Percentiles rank a stretch among this genome's conserved stretches.
Evolutionary conservation across 2,113 vertebrate species (phyloP).

Genomic region (Pelecanus crispus): DNA sequence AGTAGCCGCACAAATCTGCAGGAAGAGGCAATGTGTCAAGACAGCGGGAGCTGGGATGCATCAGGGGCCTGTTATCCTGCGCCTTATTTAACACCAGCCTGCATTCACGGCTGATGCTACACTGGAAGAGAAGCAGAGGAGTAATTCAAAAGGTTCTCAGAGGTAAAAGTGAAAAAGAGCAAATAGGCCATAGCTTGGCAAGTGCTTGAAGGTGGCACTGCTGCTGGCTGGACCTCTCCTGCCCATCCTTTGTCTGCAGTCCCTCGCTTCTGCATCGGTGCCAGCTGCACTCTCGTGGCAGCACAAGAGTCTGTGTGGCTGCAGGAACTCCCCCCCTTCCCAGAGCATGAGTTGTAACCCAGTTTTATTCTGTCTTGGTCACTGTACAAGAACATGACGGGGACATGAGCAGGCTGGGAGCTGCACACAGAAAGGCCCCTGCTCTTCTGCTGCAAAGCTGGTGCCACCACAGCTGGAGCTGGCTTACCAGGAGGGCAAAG

Average conservation of each 20-base stretch:
- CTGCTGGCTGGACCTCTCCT: background rate
- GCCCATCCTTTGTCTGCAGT: background rate
- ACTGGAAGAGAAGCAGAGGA: background rate
- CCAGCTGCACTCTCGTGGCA: background rate
- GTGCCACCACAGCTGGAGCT: background rate
- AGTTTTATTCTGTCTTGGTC: background rate
- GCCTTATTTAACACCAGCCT: background rate
- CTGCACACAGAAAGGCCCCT: background rate
- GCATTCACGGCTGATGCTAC: background rate
- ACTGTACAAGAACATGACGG: rapidly evolving
- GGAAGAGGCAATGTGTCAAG: background rate
- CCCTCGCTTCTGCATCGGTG: rapidly evolving
- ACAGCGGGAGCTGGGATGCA: background rate
- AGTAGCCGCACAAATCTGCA: background rate
- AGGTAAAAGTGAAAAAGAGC: background rate
- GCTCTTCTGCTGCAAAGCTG: background rate
- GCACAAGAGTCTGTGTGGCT: background rate
- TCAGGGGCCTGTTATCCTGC: background rate
- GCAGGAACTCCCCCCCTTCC: background rate
- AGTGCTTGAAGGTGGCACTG: background rate
- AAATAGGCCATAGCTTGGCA: background rate
- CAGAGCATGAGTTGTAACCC: background rate
- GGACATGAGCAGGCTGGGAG: background rate
- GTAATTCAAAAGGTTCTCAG: background rate
- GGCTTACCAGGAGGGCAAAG: background rate